Base-by-base conservation (phyloP, 37 sponge, comb jelly and placozoan genomes). In the Diacarnus erythraeanus region DNA sequence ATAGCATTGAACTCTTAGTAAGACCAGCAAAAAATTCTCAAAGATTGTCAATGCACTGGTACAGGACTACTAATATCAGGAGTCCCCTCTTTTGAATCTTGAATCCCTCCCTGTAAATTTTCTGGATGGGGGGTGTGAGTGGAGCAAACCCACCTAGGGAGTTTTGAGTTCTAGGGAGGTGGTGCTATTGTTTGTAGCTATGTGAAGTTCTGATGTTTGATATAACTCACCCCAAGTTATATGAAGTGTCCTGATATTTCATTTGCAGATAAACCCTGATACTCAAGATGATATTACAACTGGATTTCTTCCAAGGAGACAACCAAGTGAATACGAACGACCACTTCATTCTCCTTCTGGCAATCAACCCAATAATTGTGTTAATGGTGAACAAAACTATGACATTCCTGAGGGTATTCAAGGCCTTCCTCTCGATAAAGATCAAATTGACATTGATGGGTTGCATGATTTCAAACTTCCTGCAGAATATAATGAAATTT, bases 321-420 rank as follows among this genome's bases (percentile, higher is more conserved):
- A 61, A 15, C 64, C 64, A 12, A 61, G 64, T 61, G 64, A 61
- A 61, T 61, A 61, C 21, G 64, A 61, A 27, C 29, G 29, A 29
- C 64, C 64, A n/a, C n/a, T n/a, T n/a, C n/a, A n/a, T 12, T 47
- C 51, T 47, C 51, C 12, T 6, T 6, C 51, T 6, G 51, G 51
- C 10, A 6, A 47, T 47, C 6, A 6, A 47, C 10, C 51, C 12
- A 47, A 6, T 6, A 47, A 15, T 47, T 12, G 10, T 47, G 51
- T 15, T 15, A 12, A 15, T 47, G 51, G 51, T 15, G 12, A 6
- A 47, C 51, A 47, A 47, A 12, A 47, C 10, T 47, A 47, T 47
- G 51, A 47, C 12, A 12, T 47, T 61, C 64, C 64, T 8, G 64
- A 27, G 4, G 30, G 64, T 5, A 61, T 61, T 8, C 30, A 61